Evolutionary conservation across 2,797 vertebrate genomes (phyloP).

Genomic region (Micrastur ruficollis): DNA sequence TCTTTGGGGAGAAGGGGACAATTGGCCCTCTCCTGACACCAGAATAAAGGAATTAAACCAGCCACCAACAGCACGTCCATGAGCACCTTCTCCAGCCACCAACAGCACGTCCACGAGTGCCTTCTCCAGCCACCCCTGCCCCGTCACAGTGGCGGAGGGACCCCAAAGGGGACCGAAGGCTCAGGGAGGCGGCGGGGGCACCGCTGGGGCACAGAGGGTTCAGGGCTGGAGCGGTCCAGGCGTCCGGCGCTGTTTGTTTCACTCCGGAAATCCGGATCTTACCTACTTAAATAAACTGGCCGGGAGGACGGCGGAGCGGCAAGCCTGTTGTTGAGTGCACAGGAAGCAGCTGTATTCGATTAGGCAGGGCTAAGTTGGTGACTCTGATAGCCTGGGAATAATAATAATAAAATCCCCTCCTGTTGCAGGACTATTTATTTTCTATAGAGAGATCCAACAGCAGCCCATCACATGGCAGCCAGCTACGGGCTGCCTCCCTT

Average conservation of each 20-base stretch:
- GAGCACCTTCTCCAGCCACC: neutral
- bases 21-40: neutral
- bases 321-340: neutral
- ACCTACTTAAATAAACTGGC: neutral
- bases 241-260: neutral
- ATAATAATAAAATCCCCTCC: neutral
- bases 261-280: neutral
- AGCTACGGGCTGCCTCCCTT: neutral
- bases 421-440: neutral
- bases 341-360: conserved; percentile 13
- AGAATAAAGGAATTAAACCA: neutral
- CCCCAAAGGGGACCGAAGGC: neutral
- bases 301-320: rapidly evolving
- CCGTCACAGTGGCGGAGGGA: rapidly evolving
- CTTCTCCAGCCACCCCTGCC: neutral
- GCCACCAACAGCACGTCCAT: neutral
- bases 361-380: neutral
- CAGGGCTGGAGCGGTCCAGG: neutral
- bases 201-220: rapidly evolving
- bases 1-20: neutral
- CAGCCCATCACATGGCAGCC: neutral
- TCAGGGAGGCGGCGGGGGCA: neutral
- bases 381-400: neutral
- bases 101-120: too few species aligned
- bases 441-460: neutral